Evolutionary conservation across 2,888 invertebrate species (phyloP).

Genomic region (Macrosiphum euphorbiae): DNA sequence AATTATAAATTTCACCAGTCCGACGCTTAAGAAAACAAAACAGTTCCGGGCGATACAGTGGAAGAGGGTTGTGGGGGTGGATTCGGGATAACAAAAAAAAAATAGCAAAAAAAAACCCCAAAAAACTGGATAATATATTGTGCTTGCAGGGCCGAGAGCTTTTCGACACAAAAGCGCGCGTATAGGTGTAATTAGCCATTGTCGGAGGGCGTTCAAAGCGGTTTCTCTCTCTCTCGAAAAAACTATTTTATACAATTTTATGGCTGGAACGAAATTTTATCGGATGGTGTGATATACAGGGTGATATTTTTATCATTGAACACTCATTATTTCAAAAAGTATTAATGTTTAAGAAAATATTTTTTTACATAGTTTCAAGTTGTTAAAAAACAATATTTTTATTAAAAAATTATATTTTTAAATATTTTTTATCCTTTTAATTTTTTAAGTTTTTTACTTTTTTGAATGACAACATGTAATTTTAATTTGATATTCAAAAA

Average conservation of each 20-base stretch:
- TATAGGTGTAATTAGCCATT: conserved; percentile 15
- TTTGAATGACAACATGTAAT: too few species aligned
- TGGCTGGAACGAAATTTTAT: neutral
- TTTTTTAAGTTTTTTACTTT: too few species aligned
- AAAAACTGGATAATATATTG: neutral
- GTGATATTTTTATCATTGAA: too few species aligned
- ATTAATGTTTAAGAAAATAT: too few species aligned
- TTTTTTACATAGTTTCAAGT: too few species aligned
- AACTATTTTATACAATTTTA: neutral
- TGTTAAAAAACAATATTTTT: too few species aligned
- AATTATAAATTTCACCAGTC: conserved; percentile 27
- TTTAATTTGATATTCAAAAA: too few species aligned
- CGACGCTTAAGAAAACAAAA: neutral
- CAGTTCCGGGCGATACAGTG: neutral
- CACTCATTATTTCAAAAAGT: too few species aligned
- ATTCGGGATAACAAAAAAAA: neutral
- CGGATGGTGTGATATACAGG: neutral
- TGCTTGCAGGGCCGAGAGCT: neutral
- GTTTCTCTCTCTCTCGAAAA: neutral
- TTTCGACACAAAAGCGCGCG: neutral
- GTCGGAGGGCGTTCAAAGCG: neutral
- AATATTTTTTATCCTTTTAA: too few species aligned
- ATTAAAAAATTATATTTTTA: too few species aligned
- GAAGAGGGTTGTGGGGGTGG: neutral
- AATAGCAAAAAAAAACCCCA: neutral